These are phyloP conservation scores for Balaeniceps rex DNA, from an alignment of 2,113 vertebrate genomes.

Conservation along the genomic window DNA sequence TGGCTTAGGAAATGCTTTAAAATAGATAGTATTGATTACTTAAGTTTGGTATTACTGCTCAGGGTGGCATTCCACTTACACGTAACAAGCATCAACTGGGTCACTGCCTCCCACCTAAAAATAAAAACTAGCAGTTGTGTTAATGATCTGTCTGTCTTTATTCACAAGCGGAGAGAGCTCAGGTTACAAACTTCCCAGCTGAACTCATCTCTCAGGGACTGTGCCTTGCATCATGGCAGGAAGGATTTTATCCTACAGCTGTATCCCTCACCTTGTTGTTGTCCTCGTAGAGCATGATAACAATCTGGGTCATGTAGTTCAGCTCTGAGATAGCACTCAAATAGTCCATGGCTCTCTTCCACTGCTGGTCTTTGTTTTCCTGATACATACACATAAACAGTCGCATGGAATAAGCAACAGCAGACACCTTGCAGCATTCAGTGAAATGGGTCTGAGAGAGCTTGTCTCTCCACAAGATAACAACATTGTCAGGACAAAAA, in stretches of 20 bases:
- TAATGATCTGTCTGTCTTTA: not conserved
- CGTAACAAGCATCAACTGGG: not conserved
- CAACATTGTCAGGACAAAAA: not conserved
- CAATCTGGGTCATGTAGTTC: slow-evolving; percentile 99
- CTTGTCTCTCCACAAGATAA: not conserved
- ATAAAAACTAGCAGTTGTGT: not conserved
- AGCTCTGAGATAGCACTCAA: slow-evolving; percentile 96
- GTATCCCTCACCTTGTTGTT: slow-evolving; percentile 88
- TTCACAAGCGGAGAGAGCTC: not conserved
- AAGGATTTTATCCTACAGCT: slow-evolving; percentile 7
- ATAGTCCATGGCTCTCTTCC: slow-evolving; percentile 98
- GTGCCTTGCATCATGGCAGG: not conserved
- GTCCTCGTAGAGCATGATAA: slow-evolving; percentile 99
- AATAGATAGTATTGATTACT: not conserved
- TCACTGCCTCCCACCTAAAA: not conserved
- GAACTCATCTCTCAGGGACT: not conserved
- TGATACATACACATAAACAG: slow-evolving; percentile 60
- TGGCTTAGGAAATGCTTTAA: not conserved
- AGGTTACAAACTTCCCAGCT: not conserved
- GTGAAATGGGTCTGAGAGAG: not conserved
- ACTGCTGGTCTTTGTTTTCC: slow-evolving; percentile 95
- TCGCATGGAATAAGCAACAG: not conserved
- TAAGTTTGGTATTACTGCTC: not conserved
- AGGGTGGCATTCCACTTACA: not conserved
- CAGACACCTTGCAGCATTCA: not conserved